Evolutionary conservation across 2,797 vertebrate genomes (phyloP), one percentile per base, ranked within the genome.

Genomic region (Oreortyx pictus): DNA sequence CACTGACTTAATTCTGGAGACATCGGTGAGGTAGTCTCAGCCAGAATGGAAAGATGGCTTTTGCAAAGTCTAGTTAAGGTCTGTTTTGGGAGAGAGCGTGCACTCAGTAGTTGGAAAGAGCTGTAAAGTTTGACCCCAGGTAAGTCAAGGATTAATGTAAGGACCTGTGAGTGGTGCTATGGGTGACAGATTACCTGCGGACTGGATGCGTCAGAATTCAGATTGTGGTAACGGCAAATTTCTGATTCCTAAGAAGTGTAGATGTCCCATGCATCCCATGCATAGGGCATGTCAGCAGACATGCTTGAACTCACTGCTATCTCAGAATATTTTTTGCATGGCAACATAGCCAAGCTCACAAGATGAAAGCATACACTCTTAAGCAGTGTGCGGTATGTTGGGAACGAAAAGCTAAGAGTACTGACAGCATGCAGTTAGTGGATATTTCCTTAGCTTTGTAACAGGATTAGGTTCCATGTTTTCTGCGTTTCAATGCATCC

Each of bases 361-460:
- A n/a, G 64, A 72, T 16, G 57, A 72, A 89, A 77, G 57, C 2
- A 2, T 37, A 59, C 41, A 17, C 16, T 6, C 18, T 23, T 14
- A 4, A 54, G 65, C 52, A 71, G 25, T 29, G 33, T 1, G 11
- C 52, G 33, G 78, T 47, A 47, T 2, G 5, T 52, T 56, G 83
- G 56, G 71, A 49, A 71, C 47, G 67, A 57, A 66, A 94, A 77
- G 64, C 39, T n/a, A 37, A 17, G 81, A 71, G 31, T 83, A 52
- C 88, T 84, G 81, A 92, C 73, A 75, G 71, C 70, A 43, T 68
- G 79, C 68, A 47, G 60, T 60, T 67, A 79, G 47, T 47, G 66
- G 88, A 35, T 68, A 65, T 75, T 87, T 90, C 52, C 65, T 80
- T 0, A 0, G 46, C 25, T 93, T 60, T 61, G 29, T 56, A 33